Percentiles rank a stretch among this genome's conserved stretches.
These are phyloP conservation scores for Trichonephila clavata DNA, from an alignment of 1,140 invertebrate species.

Conservation along the genomic window DNA sequence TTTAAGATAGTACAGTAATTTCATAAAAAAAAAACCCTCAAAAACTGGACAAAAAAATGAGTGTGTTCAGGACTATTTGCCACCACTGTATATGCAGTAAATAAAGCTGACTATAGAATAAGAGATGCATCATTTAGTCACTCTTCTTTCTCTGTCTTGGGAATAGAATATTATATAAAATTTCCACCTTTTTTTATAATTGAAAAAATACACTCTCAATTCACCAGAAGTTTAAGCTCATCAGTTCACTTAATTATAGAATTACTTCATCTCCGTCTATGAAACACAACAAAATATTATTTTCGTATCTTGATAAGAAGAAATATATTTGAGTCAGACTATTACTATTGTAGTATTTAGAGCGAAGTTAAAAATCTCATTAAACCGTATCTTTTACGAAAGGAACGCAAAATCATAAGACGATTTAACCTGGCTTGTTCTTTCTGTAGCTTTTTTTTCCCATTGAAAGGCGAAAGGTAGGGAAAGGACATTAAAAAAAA, in stretches of 20 bases:
- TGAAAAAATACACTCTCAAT: not conserved
- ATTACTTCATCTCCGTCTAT: not conserved
- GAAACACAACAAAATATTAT: too few species aligned
- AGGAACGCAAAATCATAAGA: not conserved
- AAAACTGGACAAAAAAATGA: too few species aligned
- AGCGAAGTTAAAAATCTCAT: constrained; percentile 16
- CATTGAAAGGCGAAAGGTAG: not conserved
- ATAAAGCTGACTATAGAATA: too few species aligned
- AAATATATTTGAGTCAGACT: not conserved
- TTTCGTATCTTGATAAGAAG: not conserved
- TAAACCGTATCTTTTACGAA: not conserved
- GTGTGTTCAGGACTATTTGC: too few species aligned
- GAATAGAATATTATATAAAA: too few species aligned
- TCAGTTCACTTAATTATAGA: not conserved
- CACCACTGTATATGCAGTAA: too few species aligned
- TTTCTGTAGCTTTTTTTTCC: not conserved
- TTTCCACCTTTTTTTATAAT: not conserved
- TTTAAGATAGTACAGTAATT: too few species aligned
- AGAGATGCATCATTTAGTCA: too few species aligned
- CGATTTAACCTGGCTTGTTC: constrained; percentile 14
- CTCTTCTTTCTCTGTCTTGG: too few species aligned
- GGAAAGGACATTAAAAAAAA: not conserved
- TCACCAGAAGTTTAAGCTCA: not conserved
- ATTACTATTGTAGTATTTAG: not conserved
- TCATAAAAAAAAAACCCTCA: too few species aligned